Evolutionary conservation across 1,140 invertebrate species (phyloP).

Genomic region (Arion vulgaris): DNA sequence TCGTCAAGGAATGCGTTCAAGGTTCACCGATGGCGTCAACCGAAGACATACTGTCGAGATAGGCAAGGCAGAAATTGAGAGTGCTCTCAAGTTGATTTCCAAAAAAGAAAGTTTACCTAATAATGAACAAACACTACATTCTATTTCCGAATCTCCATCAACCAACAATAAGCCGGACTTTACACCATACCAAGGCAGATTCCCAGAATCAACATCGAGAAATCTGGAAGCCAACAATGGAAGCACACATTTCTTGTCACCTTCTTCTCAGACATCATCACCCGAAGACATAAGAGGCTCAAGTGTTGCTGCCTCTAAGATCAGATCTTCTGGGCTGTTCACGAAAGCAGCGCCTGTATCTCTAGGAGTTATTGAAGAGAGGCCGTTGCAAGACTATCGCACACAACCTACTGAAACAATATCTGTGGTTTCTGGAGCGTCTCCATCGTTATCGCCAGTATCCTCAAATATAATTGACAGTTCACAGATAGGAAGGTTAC

Average conservation of each 20-base stretch:
- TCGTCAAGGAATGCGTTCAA: neutral
- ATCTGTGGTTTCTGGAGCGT: neutral
- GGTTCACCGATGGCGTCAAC: conserved; percentile 18
- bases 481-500: neutral
- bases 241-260: neutral
- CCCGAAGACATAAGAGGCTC: neutral
- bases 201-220: neutral
- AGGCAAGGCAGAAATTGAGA: neutral
- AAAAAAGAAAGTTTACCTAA: neutral
- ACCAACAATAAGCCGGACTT: neutral
- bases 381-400: neutral
- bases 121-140: neutral
- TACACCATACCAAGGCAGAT: neutral
- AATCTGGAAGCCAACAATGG: neutral
- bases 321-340: neutral
- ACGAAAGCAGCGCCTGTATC: neutral
- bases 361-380: neutral
- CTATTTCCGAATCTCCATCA: neutral
- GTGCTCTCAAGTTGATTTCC: neutral
- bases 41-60: conserved; percentile 15
- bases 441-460: neutral
- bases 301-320: neutral
- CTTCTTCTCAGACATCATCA: neutral
- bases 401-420: neutral
- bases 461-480: neutral